These are phyloP conservation scores for Caranx melampygus DNA, from an alignment of 2,113 vertebrate genomes.

Conservation along the genomic window DNA sequence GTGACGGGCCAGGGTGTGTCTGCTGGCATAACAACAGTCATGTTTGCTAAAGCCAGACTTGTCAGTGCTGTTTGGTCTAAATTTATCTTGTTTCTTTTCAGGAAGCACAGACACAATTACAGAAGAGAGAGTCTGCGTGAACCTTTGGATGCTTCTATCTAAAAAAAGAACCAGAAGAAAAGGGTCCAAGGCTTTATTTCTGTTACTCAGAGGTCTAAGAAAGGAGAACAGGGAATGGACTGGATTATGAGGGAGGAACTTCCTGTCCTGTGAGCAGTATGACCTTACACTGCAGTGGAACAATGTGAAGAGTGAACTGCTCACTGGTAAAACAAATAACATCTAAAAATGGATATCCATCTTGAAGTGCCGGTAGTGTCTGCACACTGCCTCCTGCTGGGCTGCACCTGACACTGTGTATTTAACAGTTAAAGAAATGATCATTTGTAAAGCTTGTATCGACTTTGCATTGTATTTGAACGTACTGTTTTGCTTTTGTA, in stretches of 20 bases:
- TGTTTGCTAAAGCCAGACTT: conserved; percentile 31
- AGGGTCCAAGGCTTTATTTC: neutral
- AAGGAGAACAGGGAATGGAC: conserved; percentile 24
- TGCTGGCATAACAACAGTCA: conserved; percentile 58
- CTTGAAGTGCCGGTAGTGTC: conserved; percentile 29
- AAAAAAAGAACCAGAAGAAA: conserved; percentile 1
- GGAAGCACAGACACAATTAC: conserved; percentile 59
- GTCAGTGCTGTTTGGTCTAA: conserved; percentile 46
- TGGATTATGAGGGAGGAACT: conserved; percentile 19
- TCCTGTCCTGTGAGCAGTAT: conserved; percentile 61
- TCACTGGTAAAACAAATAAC: conserved; percentile 19
- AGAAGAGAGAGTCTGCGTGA: conserved; percentile 75
- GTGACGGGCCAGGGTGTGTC: conserved; percentile 40
- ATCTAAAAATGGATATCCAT: conserved; percentile 8
- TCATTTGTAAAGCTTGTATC: conserved; percentile 14
- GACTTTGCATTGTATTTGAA: neutral
- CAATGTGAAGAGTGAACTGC: conserved; percentile 61
- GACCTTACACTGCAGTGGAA: conserved; percentile 51
- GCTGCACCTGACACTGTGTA: conserved; percentile 25
- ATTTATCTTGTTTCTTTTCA: conserved; percentile 58
- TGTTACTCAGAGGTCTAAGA: conserved; percentile 25
- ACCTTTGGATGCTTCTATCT: conserved; percentile 68
- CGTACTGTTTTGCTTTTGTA: conserved; percentile 19
- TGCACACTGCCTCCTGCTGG: conserved; percentile 56
- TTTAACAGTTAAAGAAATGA: neutral